These are phyloP conservation scores for Apomyelois bistriatella DNA, from an alignment of 2,888 invertebrate species.

Conservation along the genomic window DNA sequence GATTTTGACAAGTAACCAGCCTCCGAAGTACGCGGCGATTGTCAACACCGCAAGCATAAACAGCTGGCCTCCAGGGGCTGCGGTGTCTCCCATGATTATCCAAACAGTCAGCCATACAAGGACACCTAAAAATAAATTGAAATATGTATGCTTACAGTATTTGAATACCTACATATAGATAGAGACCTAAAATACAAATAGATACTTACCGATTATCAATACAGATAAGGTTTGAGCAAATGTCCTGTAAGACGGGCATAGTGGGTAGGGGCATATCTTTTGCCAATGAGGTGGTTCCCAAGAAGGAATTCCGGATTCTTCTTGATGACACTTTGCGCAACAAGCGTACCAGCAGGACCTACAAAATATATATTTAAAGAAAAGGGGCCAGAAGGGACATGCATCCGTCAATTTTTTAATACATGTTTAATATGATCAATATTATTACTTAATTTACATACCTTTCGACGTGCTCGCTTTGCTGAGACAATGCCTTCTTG, in stretches of 20 bases:
- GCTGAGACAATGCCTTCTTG: constrained; percentile 70
- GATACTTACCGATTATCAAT: constrained; percentile 83
- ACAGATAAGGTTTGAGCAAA: constrained; percentile 88
- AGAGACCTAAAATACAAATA: constrained; percentile 17
- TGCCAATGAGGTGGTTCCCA: constrained; percentile 92
- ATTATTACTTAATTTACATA: constrained; percentile 26
- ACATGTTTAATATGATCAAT: too few relatives aligned
- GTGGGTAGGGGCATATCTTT: constrained; percentile 89
- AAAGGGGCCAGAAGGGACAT: too few relatives aligned
- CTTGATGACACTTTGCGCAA: constrained; percentile 88
- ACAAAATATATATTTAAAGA: constrained; percentile 31
- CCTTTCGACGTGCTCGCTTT: constrained; percentile 75
- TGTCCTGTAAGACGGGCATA: constrained; percentile 91
- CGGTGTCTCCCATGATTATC: constrained; percentile 87
- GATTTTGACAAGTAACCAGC: constrained; percentile 87
- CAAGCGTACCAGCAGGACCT: constrained; percentile 92
- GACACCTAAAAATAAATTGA: constrained; percentile 67
- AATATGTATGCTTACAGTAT: background rate
- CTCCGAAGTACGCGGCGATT: constrained; percentile 89
- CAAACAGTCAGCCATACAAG: constrained; percentile 88
- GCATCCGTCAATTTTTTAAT: too few relatives aligned
- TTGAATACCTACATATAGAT: background rate
- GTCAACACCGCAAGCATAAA: constrained; percentile 88
- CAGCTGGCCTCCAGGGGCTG: constrained; percentile 91
- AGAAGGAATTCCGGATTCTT: constrained; percentile 85